Evolutionary conservation across 2,797 vertebrate species (phyloP), one percentile per base, ranked within the genome.

Genomic region (Vespertilio murinus): DNA sequence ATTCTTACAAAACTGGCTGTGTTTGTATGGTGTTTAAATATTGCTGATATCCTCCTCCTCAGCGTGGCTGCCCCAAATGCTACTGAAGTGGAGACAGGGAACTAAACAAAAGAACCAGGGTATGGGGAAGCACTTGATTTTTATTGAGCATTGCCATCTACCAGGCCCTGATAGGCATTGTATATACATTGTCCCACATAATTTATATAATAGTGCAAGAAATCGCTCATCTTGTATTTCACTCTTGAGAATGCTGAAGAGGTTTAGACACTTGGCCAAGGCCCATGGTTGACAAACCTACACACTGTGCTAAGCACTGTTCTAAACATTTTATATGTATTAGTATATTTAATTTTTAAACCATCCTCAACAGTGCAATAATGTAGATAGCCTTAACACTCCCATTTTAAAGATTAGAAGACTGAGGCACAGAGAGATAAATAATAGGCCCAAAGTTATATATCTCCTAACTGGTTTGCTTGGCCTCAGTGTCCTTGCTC

Each of bases 131-230:
- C 30, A 9, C 3, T 30, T 18, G 49, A 35, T 47, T 38, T 56
- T 69, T 52, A 9, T 0, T 33, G 64, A 69, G 25, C 22, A 1
- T 1, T 2, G 0, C 47, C 9, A 8, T 1, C 10, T 59, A 0
- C 9, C 18, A 49, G 14, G n/a, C 14, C 25, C 8, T 6, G 16
- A 12, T 3, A 10, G 59, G 17, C 67, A 30, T 8, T 6, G 7
- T 8, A 6, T 3, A 8, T 35, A 12, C 22, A 78, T 54, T 2
- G 23, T 35, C 33, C 33, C n/a, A 49, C 1, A 6, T 2, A 7
- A 1, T 81, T 16, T 35, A 59, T 17, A 7, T 22, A 1, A 0
- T 49, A 20, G 82, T 1, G 0, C 74, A 65, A 22, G 71, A 8
- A 12, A 30, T 35, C 23, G 5, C 17, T 69, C 5, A 5, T 78